These are phyloP conservation scores for Ochropleura leucogaster DNA, from an alignment of 2,888 invertebrate genomes.

Conservation along the genomic window DNA sequence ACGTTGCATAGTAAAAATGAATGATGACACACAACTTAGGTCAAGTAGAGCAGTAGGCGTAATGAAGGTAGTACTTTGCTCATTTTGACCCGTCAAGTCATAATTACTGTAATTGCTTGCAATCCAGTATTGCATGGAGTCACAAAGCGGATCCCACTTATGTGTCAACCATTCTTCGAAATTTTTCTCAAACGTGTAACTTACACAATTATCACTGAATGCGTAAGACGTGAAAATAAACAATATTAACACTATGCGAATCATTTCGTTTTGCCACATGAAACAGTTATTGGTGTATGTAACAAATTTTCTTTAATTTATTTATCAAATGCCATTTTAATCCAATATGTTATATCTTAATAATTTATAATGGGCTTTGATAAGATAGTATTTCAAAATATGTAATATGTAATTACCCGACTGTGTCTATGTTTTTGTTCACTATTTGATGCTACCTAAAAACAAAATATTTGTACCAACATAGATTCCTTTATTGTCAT, in stretches of 20 bases:
- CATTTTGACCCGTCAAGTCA: slow-evolving; percentile 54
- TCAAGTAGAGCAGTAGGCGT: slow-evolving; percentile 42
- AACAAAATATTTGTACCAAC: not conserved
- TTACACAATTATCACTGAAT: slow-evolving; percentile 70
- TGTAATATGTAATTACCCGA: not conserved
- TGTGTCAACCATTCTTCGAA: slow-evolving; percentile 68
- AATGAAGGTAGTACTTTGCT: slow-evolving; percentile 68
- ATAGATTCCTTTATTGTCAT: too few relatives aligned
- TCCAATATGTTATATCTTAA: slow-evolving; percentile 50
- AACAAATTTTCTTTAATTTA: slow-evolving; percentile 57
- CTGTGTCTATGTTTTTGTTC: not conserved
- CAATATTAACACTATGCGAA: slow-evolving; percentile 49
- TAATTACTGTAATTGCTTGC: slow-evolving; percentile 46
- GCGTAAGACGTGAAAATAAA: slow-evolving; percentile 56
- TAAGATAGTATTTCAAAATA: slow-evolving; percentile 20
- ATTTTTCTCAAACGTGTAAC: slow-evolving; percentile 69
- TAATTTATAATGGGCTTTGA: slow-evolving; percentile 13
- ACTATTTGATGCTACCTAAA: not conserved
- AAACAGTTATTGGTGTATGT: slow-evolving; percentile 20
- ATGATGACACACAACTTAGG: slow-evolving; percentile 26
- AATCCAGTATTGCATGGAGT: slow-evolving; percentile 61
- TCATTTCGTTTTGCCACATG: slow-evolving; percentile 53
- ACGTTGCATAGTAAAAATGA: not conserved
- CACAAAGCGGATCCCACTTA: slow-evolving; percentile 60
- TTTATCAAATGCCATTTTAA: slow-evolving; percentile 43